Percentiles rank a stretch among this genome's conserved stretches.
These are phyloP conservation scores for Rhabdornis inornatus DNA, from an alignment of 2,113 vertebrate genomes.

Conservation along the genomic window DNA sequence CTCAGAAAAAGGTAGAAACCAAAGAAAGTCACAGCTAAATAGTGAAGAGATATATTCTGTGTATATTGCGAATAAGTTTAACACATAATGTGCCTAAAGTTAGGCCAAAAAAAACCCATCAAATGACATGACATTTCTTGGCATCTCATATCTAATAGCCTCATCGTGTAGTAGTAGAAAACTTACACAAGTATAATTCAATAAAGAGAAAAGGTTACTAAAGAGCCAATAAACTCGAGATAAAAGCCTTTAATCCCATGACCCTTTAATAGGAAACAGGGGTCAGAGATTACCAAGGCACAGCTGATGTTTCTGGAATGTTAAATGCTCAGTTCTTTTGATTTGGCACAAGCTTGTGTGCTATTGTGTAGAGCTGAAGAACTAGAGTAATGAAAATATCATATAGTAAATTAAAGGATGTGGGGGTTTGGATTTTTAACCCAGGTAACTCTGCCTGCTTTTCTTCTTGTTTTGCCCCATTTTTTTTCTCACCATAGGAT, in stretches of 20 bases:
- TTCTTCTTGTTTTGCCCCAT: not conserved
- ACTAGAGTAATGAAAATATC: not conserved
- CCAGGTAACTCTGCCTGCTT: not conserved
- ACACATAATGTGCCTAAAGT: not conserved
- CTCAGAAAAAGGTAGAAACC: not conserved
- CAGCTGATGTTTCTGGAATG: not conserved
- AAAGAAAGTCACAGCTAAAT: not conserved
- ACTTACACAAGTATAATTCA: not conserved
- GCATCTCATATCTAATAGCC: not conserved
- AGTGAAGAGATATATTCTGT: not conserved
- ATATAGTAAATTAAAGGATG: not conserved
- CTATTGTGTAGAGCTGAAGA: not conserved
- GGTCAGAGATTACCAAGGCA: not conserved
- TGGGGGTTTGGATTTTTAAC: accelerated
- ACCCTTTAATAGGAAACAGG: not conserved
- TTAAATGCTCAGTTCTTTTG: not conserved
- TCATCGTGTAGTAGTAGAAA: not conserved
- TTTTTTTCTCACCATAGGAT: accelerated
- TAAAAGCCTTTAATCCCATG: not conserved
- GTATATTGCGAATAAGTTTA: not conserved
- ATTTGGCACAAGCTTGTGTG: not conserved
- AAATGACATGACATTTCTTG: not conserved
- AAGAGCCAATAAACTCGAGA: not conserved
- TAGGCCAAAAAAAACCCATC: not conserved
- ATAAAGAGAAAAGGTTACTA: not conserved